These are phyloP conservation scores for Paracyclopina nana DNA, from an alignment of 1,140 invertebrate species.

Conservation along the genomic window DNA sequence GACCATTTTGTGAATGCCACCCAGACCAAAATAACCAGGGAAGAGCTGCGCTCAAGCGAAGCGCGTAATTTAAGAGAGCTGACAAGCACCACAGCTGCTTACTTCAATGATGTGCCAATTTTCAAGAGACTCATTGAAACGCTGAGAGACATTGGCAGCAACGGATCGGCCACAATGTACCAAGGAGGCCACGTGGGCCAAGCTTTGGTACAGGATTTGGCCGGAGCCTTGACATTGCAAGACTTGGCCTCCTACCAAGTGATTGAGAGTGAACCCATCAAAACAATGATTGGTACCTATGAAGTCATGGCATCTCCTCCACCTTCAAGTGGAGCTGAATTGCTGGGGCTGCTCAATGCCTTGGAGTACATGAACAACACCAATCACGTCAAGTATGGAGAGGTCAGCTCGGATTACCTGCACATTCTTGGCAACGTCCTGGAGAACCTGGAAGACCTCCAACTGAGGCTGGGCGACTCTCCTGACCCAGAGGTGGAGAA, in stretches of 20 bases:
- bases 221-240: background rate
- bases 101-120: background rate
- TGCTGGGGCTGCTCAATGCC: slow-evolving; percentile 4
- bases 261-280: background rate
- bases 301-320: background rate
- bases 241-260: slow-evolving; percentile 2
- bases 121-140: slow-evolving; percentile 1
- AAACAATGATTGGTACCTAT: slow-evolving; percentile 1
- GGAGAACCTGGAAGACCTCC: too few species aligned
- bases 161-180: background rate
- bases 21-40: background rate
- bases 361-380: too few species aligned
- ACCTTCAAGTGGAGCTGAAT: background rate
- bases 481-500: background rate
- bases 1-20: slow-evolving; percentile 17
- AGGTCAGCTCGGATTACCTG: too few species aligned
- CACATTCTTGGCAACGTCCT: too few species aligned
- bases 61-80: background rate
- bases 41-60: background rate
- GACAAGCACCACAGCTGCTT: too few species aligned
- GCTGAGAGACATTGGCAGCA: background rate
- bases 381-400: too few species aligned
- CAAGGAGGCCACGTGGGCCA: background rate
- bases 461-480: background rate
- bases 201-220: background rate